phyloP scores from a whole-genome alignment of 1,140 invertebrate species.

The Neodiprion fabricii region DNA sequence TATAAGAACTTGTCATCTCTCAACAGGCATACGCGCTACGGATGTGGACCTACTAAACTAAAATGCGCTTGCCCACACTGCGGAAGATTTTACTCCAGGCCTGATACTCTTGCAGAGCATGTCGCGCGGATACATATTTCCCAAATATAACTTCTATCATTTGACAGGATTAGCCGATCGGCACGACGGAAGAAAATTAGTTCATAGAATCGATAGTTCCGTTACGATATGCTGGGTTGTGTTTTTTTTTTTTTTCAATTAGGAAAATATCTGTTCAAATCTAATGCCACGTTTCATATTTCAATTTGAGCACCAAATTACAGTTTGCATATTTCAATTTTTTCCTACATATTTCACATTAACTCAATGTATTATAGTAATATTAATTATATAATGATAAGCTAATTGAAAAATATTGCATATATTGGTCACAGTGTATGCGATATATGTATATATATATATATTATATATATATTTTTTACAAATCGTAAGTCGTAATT shows the following conservation, averaged over 20 bases:
- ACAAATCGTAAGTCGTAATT: not conserved
- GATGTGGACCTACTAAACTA: conserved; percentile 49
- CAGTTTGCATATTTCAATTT: no score
- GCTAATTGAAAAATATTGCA: no score
- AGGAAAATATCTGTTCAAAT: no score
- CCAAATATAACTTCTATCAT: conserved; percentile 29
- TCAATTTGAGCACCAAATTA: no score
- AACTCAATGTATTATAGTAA: no score
- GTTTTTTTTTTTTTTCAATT: not conserved
- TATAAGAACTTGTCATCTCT: conserved; percentile 48
- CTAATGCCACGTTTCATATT: no score
- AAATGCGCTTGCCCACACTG: conserved; percentile 45
- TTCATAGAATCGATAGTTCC: not conserved
- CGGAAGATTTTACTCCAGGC: conserved; percentile 43
- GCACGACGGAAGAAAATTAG: not conserved
- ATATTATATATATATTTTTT: conserved; percentile 13
- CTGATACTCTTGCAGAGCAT: conserved; percentile 47
- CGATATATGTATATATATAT: not conserved
- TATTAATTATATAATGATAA: no score
- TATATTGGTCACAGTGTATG: not conserved
- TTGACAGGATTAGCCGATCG: conserved; percentile 4
- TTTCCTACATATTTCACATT: no score
- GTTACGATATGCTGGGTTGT: not conserved
- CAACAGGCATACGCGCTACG: conserved; percentile 49
- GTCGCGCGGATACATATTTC: conserved; percentile 36